phyloP scores from a whole-genome alignment of 2,888 invertebrate species.

The Dryadula phaetusa region DNA sequence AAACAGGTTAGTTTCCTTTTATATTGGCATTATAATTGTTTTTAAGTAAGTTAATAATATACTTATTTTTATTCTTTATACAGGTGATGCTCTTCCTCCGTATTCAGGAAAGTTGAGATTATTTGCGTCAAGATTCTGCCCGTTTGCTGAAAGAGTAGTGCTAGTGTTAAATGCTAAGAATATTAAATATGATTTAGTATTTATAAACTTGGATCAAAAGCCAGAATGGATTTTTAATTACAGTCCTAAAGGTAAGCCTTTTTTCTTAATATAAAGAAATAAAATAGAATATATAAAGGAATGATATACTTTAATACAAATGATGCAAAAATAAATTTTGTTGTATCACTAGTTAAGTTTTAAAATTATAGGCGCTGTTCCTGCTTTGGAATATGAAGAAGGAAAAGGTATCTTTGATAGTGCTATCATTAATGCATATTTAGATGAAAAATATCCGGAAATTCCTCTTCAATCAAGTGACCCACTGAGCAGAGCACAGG shows the following conservation, averaged over 20 bases:
- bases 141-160: constrained; percentile 17
- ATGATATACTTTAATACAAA: background rate
- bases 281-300: no score
- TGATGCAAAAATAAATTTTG: background rate
- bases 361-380: background rate
- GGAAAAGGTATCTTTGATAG: constrained; percentile 16
- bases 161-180: constrained; percentile 10
- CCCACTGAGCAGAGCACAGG: constrained; percentile 8
- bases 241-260: constrained; percentile 10
- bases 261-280: background rate
- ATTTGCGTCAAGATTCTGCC: constrained; percentile 10
- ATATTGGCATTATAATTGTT: background rate
- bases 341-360: background rate
- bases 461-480: constrained; percentile 4
- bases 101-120: constrained; percentile 13
- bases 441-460: constrained; percentile 17
- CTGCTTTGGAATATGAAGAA: constrained; percentile 15
- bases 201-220: constrained; percentile 16
- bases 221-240: constrained; percentile 17
- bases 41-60: background rate
- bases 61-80: background rate
- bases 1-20: constrained; percentile 7
- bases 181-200: constrained; percentile 10
- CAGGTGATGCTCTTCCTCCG: constrained; percentile 8
- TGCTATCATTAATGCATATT: constrained; percentile 14